A percentile compares a stretch with the other conserved stretches of the same genome.
These are phyloP conservation scores for Tychaedon coryphoeus DNA, from an alignment of 2,113 vertebrate species.

Conservation along the genomic window DNA sequence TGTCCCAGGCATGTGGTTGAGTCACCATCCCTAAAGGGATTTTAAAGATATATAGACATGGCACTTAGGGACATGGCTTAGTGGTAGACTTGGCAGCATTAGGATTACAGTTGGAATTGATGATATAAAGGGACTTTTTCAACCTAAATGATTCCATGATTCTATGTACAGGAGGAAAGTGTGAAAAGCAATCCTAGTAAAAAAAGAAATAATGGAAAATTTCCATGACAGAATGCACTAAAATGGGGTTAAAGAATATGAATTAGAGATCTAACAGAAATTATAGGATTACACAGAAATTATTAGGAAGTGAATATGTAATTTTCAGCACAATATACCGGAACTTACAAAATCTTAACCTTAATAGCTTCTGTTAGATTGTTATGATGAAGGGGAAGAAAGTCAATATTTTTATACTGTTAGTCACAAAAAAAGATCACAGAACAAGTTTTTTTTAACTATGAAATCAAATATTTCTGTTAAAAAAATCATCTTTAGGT, in stretches of 20 bases:
- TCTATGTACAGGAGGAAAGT: not conserved
- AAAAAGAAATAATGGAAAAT: not conserved
- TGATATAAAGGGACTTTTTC: no score
- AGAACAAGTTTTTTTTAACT: not conserved
- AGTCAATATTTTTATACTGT: not conserved
- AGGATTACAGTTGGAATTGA: no score
- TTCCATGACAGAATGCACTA: not conserved
- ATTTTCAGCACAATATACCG: not conserved
- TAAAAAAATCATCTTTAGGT: not conserved
- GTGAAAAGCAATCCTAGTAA: not conserved
- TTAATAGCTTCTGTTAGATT: not conserved
- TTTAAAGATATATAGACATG: not conserved
- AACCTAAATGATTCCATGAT: not conserved
- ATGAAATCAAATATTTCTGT: not conserved
- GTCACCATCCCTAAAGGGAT: not conserved
- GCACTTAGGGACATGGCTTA: not conserved
- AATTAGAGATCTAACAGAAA: not conserved
- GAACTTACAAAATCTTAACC: not conserved
- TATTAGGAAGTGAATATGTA: not conserved
- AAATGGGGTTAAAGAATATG: not conserved
- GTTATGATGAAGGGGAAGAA: not conserved
- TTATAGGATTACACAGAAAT: not conserved
- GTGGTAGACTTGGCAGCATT: not conserved
- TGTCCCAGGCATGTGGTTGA: no score
- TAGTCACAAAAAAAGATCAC: not conserved